Evolutionary conservation across 2,888 invertebrate genomes (phyloP), one percentile per base, ranked within the genome.

Genomic region (Cephus runcator): DNA sequence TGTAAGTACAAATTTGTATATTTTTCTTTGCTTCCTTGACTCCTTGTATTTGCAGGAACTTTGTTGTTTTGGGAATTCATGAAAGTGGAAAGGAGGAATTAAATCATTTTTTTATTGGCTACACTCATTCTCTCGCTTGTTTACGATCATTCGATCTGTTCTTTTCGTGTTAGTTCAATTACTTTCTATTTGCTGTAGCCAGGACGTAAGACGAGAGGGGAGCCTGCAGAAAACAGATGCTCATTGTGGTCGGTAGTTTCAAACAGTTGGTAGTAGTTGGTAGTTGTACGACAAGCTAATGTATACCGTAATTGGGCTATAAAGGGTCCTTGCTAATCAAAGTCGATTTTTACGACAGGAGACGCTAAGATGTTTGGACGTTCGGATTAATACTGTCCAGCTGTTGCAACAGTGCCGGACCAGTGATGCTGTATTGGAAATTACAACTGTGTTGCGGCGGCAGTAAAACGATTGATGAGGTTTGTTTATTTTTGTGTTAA

Each of bases 321-420:
- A 83, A 85, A 85, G 81, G 83, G 83, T 78, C 81, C 79, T 82
- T 80, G 82, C 83, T 85, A 85, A 85, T 85, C 85, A 83, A 83
- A 83, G 82, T 83, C 80, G 83, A 84, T 83, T 85, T 85, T 85
- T 85, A 85, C 84, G 85, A 84, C 82, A 81, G 77, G 78, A 79
- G 79, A 80, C 79, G 83, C 79, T 79, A 73, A 69, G 73, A 77
- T 78, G 76, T 31, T 73, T 73, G 78, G 69, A 77, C 73, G 69
- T 69, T 73, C 30, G 31, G 33, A 69, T 31, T 69, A 33, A 69
- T 12, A 69, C 69, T 15, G 30, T 69, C 69, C 69, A 33, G 15
- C 40, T 40, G 40, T 40, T 40, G 40, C 15, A 40, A 6, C 31
- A 11, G n/a, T 15, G 12, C 69, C 6, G n/a, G 11, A n/a, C 11